Evolutionary conservation across 2,888 invertebrate species (phyloP).

Genomic region (Adelognathus sp.): DNA sequence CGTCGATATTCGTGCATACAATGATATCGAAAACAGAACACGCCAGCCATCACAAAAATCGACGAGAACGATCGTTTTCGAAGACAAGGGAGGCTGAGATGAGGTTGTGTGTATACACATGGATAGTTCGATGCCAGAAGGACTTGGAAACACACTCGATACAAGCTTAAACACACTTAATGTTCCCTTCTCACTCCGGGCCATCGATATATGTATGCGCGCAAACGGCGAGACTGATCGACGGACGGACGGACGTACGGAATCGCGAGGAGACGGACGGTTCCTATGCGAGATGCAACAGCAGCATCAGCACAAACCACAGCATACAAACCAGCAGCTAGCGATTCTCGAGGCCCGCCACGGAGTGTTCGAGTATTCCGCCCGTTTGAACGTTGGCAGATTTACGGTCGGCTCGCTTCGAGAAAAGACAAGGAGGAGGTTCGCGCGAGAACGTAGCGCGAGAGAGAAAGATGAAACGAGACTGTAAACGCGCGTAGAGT

Average conservation of each 20-base stretch:
- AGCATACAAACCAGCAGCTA: slow-evolving; percentile 46
- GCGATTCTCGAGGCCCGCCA: slow-evolving; percentile 58
- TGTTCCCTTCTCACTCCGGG: too few relatives aligned
- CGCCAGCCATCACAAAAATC: slow-evolving; percentile 28
- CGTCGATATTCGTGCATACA: slow-evolving; percentile 59
- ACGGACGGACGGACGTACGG: slow-evolving; percentile 48
- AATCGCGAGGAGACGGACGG: slow-evolving; percentile 35
- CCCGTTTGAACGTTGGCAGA: slow-evolving; percentile 76
- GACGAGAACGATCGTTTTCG: slow-evolving; percentile 14
- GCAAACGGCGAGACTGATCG: slow-evolving; percentile 29
- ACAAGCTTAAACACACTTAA: slow-evolving; percentile 17
- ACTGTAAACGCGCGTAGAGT: slow-evolving; percentile 47
- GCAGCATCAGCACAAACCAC: slow-evolving; percentile 57
- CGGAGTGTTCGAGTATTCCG: slow-evolving; percentile 71
- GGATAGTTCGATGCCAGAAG: too few relatives aligned
- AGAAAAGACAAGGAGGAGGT: slow-evolving; percentile 72
- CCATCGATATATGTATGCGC: too few relatives aligned
- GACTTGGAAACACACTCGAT: slow-evolving; percentile 58
- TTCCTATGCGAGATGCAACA: slow-evolving; percentile 54
- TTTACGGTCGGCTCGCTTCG: slow-evolving; percentile 79
- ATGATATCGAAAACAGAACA: too few relatives aligned
- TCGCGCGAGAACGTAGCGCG: not conserved
- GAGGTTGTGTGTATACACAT: slow-evolving; percentile 30
- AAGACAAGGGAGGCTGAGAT: slow-evolving; percentile 28
- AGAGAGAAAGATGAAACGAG: slow-evolving; percentile 35